Evolutionary conservation across 2,797 vertebrate genomes (phyloP).

Genomic region (Mus caroli): DNA sequence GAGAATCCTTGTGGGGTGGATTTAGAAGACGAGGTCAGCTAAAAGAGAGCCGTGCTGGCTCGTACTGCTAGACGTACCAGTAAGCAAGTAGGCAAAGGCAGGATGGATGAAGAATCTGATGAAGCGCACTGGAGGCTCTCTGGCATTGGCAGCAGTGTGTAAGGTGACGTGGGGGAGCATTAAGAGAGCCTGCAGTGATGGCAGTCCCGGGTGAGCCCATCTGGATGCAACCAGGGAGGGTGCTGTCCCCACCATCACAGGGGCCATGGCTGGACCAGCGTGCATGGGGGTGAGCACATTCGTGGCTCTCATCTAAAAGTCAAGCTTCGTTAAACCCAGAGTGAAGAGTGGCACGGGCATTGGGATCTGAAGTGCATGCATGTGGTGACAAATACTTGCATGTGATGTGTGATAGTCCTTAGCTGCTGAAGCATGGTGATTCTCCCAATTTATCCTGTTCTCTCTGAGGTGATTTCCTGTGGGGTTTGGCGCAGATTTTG

Average conservation of each 20-base stretch:
- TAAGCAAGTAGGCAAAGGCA: neutral
- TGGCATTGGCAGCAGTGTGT: neutral
- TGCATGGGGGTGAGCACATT: fast-evolving
- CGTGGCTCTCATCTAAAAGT: neutral
- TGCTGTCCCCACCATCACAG: neutral
- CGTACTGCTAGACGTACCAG: neutral
- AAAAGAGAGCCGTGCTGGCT: neutral
- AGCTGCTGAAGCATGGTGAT: neutral
- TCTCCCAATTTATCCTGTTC: conserved; percentile 85
- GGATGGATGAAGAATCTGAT: neutral
- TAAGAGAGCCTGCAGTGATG: too few relatives aligned
- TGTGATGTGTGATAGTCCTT: conserved; percentile 77
- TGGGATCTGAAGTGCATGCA: neutral
- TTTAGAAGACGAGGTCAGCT: fast-evolving
- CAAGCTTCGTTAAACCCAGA: conserved; percentile 44
- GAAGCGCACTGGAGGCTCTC: neutral
- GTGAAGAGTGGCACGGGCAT: conserved; percentile 55
- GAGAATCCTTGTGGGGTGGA: neutral
- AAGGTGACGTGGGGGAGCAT: fast-evolving
- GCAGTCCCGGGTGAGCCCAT: fast-evolving
- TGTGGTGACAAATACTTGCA: neutral
- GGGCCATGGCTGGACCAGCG: neutral
- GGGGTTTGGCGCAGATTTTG: conserved; percentile 92
- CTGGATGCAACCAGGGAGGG: neutral
- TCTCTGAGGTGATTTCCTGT: conserved; percentile 84